Conservation (phyloP, 2,888 invertebrate species). For the Calliphora vomitoria region DNA sequence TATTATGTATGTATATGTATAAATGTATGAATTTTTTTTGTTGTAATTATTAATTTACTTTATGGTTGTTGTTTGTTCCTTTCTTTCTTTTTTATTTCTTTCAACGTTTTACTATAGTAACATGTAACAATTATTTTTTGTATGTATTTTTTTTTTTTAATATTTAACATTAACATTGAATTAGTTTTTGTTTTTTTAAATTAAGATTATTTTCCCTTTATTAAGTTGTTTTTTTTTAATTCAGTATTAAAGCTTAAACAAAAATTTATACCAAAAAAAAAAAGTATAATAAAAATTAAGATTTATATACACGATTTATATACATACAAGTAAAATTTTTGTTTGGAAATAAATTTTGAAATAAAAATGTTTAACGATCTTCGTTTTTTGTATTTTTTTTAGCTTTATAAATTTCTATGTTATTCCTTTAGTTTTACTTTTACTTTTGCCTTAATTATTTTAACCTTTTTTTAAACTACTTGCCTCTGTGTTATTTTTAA, state of each 20-base stretch:
- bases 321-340: constrained; percentile 41
- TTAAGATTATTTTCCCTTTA: constrained; percentile 58
- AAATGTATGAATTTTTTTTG: constrained; percentile 11
- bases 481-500: constrained; percentile 38
- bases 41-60: background rate
- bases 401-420: constrained; percentile 40
- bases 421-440: background rate
- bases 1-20: constrained; percentile 19
- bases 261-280: constrained; percentile 43
- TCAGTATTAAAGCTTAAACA: constrained; percentile 25
- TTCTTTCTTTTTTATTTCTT: too few species aligned
- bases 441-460: constrained; percentile 42
- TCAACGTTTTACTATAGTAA: constrained; percentile 72
- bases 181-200: constrained; percentile 53
- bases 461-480: constrained; percentile 14
- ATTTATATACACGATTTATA: constrained; percentile 61
- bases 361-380: constrained; percentile 57
- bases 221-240: background rate
- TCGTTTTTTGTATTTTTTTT: constrained; percentile 45
- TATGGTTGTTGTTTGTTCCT: constrained; percentile 48
- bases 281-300: constrained; percentile 5
- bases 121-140: constrained; percentile 77
- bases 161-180: constrained; percentile 76
- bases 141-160: constrained; percentile 67
- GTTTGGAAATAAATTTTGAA: background rate